Evolutionary conservation across 2,888 invertebrate genomes (phyloP).

Genomic region (Eupithecia exiguata): DNA sequence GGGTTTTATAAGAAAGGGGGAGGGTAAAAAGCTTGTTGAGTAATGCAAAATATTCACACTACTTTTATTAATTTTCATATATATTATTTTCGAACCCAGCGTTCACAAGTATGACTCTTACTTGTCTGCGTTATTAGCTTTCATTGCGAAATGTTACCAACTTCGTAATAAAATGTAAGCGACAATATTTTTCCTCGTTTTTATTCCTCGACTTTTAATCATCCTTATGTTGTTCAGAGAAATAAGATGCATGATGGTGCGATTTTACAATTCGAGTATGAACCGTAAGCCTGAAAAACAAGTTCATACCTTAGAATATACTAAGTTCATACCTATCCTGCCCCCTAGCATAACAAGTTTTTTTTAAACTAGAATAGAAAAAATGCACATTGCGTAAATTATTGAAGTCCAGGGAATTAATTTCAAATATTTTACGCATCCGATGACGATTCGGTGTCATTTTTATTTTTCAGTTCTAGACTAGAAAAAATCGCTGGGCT

Average conservation of each 20-base stretch:
- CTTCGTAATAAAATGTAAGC: constrained; percentile 27
- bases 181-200: constrained; percentile 37
- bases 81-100: not conserved
- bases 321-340: not conserved
- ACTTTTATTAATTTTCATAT: not conserved
- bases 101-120: not conserved
- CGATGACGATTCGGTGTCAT: not conserved
- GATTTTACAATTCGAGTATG: constrained; percentile 6
- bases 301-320: not conserved
- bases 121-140: constrained; percentile 15
- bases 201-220: constrained; percentile 46
- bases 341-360: not conserved
- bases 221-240: constrained; percentile 46
- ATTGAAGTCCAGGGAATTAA: not conserved
- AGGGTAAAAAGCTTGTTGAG: not conserved
- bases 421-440: not conserved
- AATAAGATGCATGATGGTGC: constrained; percentile 3
- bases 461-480: not conserved
- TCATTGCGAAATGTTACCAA: constrained; percentile 40
- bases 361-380: not conserved
- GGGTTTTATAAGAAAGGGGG: not conserved
- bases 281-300: constrained; percentile 5
- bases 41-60: not conserved
- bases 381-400: not conserved
- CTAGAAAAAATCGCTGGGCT: not conserved